Evolutionary conservation across 1,140 invertebrate genomes (phyloP).

Genomic region (Physella acuta): DNA sequence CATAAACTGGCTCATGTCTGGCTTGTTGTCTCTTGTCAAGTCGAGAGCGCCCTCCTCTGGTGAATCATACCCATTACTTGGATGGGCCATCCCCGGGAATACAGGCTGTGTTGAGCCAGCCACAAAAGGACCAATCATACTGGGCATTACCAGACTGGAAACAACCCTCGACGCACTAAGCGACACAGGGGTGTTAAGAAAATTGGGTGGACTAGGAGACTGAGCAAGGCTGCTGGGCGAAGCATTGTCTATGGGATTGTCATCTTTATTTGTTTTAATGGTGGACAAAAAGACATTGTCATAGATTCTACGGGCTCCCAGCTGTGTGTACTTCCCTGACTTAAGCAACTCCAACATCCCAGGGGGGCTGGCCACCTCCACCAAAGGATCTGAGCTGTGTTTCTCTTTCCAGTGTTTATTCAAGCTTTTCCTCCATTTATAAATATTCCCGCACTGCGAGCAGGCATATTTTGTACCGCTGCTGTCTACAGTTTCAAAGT

Average conservation of each 20-base stretch:
- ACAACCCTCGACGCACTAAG: background rate
- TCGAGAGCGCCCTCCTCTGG: constrained; percentile 20
- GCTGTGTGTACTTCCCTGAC: constrained; percentile 31
- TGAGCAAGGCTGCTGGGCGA: background rate
- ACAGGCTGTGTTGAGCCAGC: constrained; percentile 36
- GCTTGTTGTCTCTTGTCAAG: constrained; percentile 1
- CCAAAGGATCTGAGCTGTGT: constrained; percentile 50
- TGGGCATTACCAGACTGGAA: constrained; percentile 24
- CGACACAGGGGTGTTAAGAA: background rate
- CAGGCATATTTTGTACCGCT: constrained; percentile 58
- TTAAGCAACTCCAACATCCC: constrained; percentile 32
- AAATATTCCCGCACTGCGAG: constrained; percentile 59
- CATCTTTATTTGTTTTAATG: constrained; percentile 23
- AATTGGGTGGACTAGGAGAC: constrained; percentile 22
- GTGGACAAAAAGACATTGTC: constrained; percentile 18
- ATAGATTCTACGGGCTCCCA: constrained; percentile 24
- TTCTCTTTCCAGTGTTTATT: constrained; percentile 63
- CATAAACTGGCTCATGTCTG: background rate
- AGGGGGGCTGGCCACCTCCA: constrained; percentile 40
- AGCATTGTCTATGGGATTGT: background rate
- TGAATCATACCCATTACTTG: constrained; percentile 20
- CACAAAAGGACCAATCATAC: constrained; percentile 52
- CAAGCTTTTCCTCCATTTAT: constrained; percentile 60
- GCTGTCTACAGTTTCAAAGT: constrained; percentile 53
- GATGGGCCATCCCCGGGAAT: constrained; percentile 26